Evolutionary conservation across 2,888 invertebrate genomes (phyloP).

Genomic region (Magallana nippona): DNA sequence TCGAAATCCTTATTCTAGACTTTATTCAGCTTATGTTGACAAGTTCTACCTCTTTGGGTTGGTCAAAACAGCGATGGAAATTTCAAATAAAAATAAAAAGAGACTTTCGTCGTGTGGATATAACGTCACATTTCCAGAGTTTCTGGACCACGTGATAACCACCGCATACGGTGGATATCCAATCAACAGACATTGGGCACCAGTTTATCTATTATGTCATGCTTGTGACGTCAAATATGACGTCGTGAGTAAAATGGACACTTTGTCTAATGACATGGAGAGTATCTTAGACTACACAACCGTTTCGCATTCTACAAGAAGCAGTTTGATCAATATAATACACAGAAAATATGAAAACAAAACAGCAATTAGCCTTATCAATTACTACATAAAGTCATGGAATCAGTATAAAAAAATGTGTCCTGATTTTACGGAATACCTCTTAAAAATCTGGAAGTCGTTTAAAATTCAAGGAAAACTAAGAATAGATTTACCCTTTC

Average conservation of each 20-base stretch:
- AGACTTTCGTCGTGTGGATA: slow-evolving; percentile 21
- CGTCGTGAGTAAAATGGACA: background rate
- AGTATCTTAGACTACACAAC: background rate
- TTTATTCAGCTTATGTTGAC: slow-evolving; percentile 38
- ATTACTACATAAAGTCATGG: background rate
- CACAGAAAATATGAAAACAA: slow-evolving; percentile 11
- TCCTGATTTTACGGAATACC: background rate
- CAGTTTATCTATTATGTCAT: slow-evolving; percentile 40
- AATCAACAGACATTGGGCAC: slow-evolving; percentile 39
- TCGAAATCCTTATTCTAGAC: slow-evolving; percentile 37
- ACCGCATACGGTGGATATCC: background rate
- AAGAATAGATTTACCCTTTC: background rate
- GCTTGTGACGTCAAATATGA: slow-evolving; percentile 36
- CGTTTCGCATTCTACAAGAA: background rate
- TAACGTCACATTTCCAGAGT: slow-evolving; percentile 24
- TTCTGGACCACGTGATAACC: slow-evolving; percentile 15
- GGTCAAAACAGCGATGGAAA: background rate
- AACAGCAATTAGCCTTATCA: slow-evolving; percentile 16
- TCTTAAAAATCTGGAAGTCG: slow-evolving; percentile 26
- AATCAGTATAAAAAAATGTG: background rate
- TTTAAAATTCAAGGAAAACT: slow-evolving; percentile 37
- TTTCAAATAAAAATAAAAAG: background rate
- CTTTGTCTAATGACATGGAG: slow-evolving; percentile 19
- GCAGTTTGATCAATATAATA: background rate
- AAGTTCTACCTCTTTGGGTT: slow-evolving; percentile 23